Conservation (phyloP, 1,140 invertebrate genomes). For the Halyomorpha halys region DNA sequence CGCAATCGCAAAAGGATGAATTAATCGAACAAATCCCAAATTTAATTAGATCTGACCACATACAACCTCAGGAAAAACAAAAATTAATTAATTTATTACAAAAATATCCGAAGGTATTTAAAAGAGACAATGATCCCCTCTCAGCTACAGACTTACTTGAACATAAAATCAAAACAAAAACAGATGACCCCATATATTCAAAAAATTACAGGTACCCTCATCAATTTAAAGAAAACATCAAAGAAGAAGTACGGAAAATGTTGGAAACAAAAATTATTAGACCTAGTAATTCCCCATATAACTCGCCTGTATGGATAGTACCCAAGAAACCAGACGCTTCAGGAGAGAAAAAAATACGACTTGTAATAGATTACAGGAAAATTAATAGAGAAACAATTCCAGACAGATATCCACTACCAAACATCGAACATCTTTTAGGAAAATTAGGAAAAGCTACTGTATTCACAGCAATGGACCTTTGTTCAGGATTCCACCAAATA, state of each 20-base stretch:
- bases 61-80: too few species aligned
- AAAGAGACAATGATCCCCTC: too few species aligned
- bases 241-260: constrained; percentile 32
- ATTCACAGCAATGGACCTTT: too few species aligned
- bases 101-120: too few species aligned
- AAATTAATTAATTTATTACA: too few species aligned
- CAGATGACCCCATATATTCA: constrained; percentile 29
- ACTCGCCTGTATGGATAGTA: constrained; percentile 26
- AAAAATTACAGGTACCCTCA: constrained; percentile 35
- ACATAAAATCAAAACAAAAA: constrained; percentile 32
- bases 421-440: not conserved
- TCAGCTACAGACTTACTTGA: too few species aligned
- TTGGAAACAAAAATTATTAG: constrained; percentile 26
- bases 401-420: constrained; percentile 18
- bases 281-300: constrained; percentile 24
- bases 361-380: constrained; percentile 31
- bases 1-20: too few species aligned
- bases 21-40: too few species aligned
- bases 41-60: too few species aligned
- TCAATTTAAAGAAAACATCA: constrained; percentile 33
- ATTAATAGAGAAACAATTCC: constrained; percentile 28
- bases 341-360: constrained; percentile 27
- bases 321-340: constrained; percentile 29
- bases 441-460: too few species aligned
- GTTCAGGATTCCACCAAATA: constrained; percentile 34